Evolutionary conservation across 2,888 invertebrate species (phyloP).

Genomic region (Polymixis lichenea): DNA sequence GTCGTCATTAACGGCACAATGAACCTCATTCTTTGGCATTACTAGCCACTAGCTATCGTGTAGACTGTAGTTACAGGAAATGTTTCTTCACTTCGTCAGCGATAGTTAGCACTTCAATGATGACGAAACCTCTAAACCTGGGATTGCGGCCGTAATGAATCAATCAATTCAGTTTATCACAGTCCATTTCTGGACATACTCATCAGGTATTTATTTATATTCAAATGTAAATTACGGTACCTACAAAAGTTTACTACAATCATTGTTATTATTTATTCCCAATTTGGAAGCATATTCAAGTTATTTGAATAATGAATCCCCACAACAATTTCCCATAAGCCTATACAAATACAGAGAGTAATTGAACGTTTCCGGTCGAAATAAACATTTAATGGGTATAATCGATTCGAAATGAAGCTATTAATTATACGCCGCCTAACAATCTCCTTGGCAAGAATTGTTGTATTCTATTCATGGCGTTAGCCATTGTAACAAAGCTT

Average conservation of each 20-base stretch:
- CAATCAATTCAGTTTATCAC: neutral
- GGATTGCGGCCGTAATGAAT: neutral
- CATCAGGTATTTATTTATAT: slow-evolving; percentile 3
- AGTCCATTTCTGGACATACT: neutral
- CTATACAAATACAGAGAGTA: slow-evolving; percentile 51
- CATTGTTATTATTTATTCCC: slow-evolving; percentile 24
- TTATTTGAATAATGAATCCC: slow-evolving; percentile 27
- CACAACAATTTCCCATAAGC: slow-evolving; percentile 37
- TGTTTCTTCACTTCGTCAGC: neutral
- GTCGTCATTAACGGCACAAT: slow-evolving; percentile 20
- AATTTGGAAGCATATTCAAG: slow-evolving; percentile 32
- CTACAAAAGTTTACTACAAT: slow-evolving; percentile 20
- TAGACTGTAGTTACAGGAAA: slow-evolving; percentile 15
- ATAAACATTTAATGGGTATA: slow-evolving; percentile 50
- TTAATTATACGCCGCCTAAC: slow-evolving; percentile 60
- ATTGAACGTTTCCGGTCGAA: slow-evolving; percentile 56
- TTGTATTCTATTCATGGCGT: slow-evolving; percentile 43
- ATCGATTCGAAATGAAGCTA: slow-evolving; percentile 58
- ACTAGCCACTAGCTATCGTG: neutral
- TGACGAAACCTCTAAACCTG: slow-evolving; percentile 5
- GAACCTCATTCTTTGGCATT: slow-evolving; percentile 24
- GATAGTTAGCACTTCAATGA: slow-evolving; percentile 2
- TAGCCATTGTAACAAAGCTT: slow-evolving; percentile 47
- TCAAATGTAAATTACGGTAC: slow-evolving; percentile 8
- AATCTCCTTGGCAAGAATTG: slow-evolving; percentile 54